phyloP scores from a whole-genome alignment of 2,888 invertebrate genomes.

The Cepaea hortensis region DNA sequence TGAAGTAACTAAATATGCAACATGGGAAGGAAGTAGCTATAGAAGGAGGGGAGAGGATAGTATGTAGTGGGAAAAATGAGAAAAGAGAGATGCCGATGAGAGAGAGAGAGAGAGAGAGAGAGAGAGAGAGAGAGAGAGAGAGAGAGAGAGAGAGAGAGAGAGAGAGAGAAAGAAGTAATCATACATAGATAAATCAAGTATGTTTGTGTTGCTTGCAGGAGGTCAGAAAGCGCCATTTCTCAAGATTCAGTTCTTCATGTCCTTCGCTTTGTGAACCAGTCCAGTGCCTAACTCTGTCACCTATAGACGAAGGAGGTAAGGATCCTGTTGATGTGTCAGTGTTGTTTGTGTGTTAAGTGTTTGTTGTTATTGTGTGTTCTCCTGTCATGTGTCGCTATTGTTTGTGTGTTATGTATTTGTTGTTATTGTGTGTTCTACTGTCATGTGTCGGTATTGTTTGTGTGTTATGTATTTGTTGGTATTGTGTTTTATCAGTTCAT shows the following conservation, averaged over 20 bases:
- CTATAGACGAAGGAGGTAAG: slow-evolving; percentile 62
- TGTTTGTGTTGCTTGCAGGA: slow-evolving; percentile 62
- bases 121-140: neutral
- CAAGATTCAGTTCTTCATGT: slow-evolving; percentile 71
- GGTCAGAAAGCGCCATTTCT: slow-evolving; percentile 62
- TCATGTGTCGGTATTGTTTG: neutral
- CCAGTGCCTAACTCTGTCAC: slow-evolving; percentile 57
- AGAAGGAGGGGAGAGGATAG: neutral
- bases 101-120: neutral
- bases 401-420: neutral
- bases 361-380: neutral
- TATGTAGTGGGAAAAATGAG: neutral
- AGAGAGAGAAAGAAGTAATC: neutral
- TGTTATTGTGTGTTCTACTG: neutral
- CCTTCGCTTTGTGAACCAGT: slow-evolving; percentile 65
- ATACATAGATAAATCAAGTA: neutral
- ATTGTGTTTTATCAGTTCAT: neutral
- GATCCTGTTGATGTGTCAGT: neutral
- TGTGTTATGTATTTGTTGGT: neutral
- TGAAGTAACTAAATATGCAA: neutral
- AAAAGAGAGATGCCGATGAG: neutral
- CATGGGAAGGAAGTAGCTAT: neutral
- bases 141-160: slow-evolving; percentile 2
- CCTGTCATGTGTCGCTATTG: neutral
- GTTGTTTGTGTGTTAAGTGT: neutral